Conservation (phyloP, 2,113 vertebrate genomes). For the Apeltes quadracus region DNA sequence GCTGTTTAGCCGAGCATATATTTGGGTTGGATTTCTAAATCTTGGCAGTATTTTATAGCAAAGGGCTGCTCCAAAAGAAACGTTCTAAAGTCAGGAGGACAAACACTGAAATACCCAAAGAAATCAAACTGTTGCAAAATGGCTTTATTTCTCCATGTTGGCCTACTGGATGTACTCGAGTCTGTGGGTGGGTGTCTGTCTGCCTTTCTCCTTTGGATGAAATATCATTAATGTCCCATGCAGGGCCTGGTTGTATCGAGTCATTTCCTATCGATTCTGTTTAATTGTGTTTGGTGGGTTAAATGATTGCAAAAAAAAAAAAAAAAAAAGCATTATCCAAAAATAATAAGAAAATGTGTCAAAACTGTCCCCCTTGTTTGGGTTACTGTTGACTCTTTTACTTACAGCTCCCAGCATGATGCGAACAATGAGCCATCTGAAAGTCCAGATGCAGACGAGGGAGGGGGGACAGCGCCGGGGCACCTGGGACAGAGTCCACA, state of each 20-base stretch:
- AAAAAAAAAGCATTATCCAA: constrained; percentile 1
- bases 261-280: not conserved
- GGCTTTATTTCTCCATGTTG: constrained; percentile 8
- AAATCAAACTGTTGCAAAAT: constrained; percentile 25
- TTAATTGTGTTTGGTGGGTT: constrained; percentile 23
- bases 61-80: constrained; percentile 22
- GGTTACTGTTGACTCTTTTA: too few species aligned
- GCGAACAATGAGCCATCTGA: constrained; percentile 96
- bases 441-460: constrained; percentile 87
- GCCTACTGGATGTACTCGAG: constrained; percentile 1
- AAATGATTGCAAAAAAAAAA: not conserved
- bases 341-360: not conserved
- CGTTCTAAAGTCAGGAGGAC: constrained; percentile 29
- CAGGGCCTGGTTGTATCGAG: not conserved
- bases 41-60: constrained; percentile 26
- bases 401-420: constrained; percentile 98
- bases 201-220: constrained; percentile 6
- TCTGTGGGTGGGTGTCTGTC: not conserved
- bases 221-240: constrained; percentile 5
- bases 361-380: not conserved
- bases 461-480: constrained; percentile 84
- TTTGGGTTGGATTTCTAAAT: constrained; percentile 56
- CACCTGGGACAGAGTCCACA: constrained; percentile 86
- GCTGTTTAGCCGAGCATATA: constrained; percentile 42
- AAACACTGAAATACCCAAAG: constrained; percentile 33